Evolutionary conservation across 2,113 vertebrate species (phyloP).

Genomic region (Cisticola juncidis): DNA sequence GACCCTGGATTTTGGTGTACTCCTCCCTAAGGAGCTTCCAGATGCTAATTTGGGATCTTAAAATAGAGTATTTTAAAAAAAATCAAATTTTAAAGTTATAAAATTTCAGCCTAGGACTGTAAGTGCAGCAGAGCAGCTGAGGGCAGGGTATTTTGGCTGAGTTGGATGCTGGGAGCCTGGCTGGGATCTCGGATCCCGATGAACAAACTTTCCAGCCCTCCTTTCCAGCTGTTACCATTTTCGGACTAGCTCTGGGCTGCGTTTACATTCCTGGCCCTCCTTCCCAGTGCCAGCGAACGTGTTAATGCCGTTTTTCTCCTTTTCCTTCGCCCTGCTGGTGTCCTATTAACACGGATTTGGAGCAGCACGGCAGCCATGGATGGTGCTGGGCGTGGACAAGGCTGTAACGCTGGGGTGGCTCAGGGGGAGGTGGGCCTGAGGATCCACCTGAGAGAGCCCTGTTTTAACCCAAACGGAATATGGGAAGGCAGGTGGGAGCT

Average conservation of each 20-base stretch:
- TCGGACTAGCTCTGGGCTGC: slow-evolving; percentile 10
- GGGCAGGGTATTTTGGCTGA: neutral
- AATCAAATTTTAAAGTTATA: neutral
- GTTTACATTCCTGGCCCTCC: slow-evolving; percentile 63
- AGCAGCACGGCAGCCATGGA: neutral
- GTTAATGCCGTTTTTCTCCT: neutral
- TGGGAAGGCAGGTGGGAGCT: neutral
- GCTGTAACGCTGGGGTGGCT: fast-evolving
- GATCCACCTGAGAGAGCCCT: neutral
- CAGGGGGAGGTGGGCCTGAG: neutral
- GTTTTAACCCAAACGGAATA: no score
- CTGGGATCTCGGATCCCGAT: neutral
- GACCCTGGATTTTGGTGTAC: neutral
- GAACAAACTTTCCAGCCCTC: slow-evolving; percentile 32
- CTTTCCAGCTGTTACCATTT: slow-evolving; percentile 62
- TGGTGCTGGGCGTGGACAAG: neutral
- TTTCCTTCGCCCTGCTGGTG: neutral
- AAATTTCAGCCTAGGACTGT: neutral
- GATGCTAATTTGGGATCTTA: neutral
- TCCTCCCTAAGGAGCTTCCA: neutral
- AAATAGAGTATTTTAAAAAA: neutral
- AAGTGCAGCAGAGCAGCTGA: neutral
- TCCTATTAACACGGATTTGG: neutral
- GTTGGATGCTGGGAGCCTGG: neutral
- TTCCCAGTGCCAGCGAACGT: neutral